phyloP scores from a whole-genome alignment of 2,888 invertebrate species.

The Pollenia angustigena region DNA sequence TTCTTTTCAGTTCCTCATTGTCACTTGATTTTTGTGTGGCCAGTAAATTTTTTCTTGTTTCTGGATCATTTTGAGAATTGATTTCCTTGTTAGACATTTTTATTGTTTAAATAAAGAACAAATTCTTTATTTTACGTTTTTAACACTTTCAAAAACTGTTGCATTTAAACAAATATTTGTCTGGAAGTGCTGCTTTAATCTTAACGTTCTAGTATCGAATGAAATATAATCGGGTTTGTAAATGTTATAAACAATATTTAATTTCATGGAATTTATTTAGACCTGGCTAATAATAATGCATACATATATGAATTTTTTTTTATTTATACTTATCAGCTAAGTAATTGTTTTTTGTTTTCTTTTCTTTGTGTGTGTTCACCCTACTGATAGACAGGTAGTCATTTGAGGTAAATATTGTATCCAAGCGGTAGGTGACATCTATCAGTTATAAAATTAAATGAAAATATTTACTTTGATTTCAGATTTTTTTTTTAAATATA shows the following conservation, averaged over 20 bases:
- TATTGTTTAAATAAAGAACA: neutral
- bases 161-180: slow-evolving; percentile 31
- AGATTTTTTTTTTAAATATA: neutral
- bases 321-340: slow-evolving; percentile 55
- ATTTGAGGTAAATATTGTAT: slow-evolving; percentile 17
- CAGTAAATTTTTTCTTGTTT: slow-evolving; percentile 55
- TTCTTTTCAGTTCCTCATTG: slow-evolving; percentile 80
- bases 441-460: neutral
- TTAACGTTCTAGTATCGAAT: slow-evolving; percentile 54
- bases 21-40: slow-evolving; percentile 58
- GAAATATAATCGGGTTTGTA: slow-evolving; percentile 34
- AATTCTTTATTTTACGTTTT: neutral
- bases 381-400: slow-evolving; percentile 45
- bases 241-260: slow-evolving; percentile 42
- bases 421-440: neutral
- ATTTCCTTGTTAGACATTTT: slow-evolving; percentile 33
- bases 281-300: slow-evolving; percentile 16
- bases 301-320: neutral
- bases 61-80: slow-evolving; percentile 48
- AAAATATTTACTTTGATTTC: slow-evolving; percentile 23
- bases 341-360: slow-evolving; percentile 25
- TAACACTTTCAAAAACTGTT: neutral
- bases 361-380: slow-evolving; percentile 13
- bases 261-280: slow-evolving; percentile 12
- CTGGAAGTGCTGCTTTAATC: slow-evolving; percentile 34